These are phyloP conservation scores for Trichomalopsis sarcophagae DNA, from an alignment of 1,140 invertebrate genomes.

Conservation along the genomic window DNA sequence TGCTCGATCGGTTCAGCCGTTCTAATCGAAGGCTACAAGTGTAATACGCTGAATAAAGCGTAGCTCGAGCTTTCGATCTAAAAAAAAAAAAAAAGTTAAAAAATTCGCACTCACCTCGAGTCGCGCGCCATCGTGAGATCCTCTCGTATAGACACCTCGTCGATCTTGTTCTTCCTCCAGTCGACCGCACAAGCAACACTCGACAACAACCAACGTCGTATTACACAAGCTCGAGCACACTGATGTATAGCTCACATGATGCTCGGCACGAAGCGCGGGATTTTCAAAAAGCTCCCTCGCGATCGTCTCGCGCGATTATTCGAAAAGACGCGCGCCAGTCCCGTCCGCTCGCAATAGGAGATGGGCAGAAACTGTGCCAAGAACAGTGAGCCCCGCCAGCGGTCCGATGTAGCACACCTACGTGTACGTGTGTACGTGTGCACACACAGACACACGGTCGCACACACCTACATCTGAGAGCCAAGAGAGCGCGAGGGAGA, in stretches of 20 bases:
- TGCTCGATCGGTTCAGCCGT: background rate
- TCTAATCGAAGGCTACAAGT: background rate
- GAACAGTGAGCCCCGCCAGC: constrained; percentile 56
- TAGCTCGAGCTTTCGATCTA: no score
- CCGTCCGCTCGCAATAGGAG: constrained; percentile 64
- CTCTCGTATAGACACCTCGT: no score
- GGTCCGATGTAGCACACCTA: background rate
- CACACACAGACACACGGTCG: background rate
- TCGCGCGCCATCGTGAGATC: background rate
- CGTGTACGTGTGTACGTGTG: background rate
- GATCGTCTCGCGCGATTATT: background rate
- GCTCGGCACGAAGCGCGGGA: background rate
- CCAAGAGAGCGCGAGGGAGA: no score
- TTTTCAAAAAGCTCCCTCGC: background rate
- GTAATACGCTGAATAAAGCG: no score
- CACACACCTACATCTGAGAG: background rate
- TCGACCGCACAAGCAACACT: background rate
- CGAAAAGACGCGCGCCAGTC: background rate
- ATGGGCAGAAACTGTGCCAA: constrained; percentile 71
- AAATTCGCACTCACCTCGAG: background rate
- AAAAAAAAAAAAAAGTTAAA: no score
- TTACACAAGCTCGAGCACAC: background rate
- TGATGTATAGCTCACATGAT: background rate
- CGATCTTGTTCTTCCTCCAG: no score
- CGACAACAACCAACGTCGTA: background rate